Evolutionary conservation across 2,113 vertebrate genomes (phyloP), one percentile per base, ranked within the genome.

Genomic region (Penelope pileata): DNA sequence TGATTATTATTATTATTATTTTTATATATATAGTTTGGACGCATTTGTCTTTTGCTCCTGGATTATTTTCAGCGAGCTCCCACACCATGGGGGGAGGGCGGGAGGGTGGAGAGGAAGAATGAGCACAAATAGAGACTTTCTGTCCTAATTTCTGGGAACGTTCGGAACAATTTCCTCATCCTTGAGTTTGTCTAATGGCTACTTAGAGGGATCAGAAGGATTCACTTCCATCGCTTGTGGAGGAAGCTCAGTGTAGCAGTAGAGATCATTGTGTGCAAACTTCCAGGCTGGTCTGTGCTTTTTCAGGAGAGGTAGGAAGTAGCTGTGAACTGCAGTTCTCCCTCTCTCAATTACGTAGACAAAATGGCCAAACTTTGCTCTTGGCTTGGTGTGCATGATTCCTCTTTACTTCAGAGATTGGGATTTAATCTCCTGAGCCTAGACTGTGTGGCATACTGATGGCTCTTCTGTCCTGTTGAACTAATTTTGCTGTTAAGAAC

Each of bases 11-110:
- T 93, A 88, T 98, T 97, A 97, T 95, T 96, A 94, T 96, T 96
- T 96, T 96, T 96, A 94, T 97, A 97, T 97, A 97, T 97, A 97
- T 96, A 94, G 96, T 97, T 97, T 94, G 97, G 97, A 98, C 97
- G 93, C 96, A 72, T 98, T 97, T 98, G 94, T 98, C 97, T 97
- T 88, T 97, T 92, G 97, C 97, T 98, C 98, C 98, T 98, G 97
- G 97, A 98, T 97, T 97, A 96, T 97, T 96, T 97, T 98, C 97
- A 97, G 98, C 59, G 97, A 98, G 98, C 97, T 97, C 96, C 97
- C 97, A 97, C 94, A 66, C 96, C 97, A 95, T 11, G 88, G 91
- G 87, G 94, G 91, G 95, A 85, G 93, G 84, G 90, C 0, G 56
- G 91, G 92, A 69, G 86, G 83, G 83, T 77, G 64, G 83, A 96